phyloP scores from a whole-genome alignment of 2,113 vertebrate species.

The Probosciger aterrimus region DNA sequence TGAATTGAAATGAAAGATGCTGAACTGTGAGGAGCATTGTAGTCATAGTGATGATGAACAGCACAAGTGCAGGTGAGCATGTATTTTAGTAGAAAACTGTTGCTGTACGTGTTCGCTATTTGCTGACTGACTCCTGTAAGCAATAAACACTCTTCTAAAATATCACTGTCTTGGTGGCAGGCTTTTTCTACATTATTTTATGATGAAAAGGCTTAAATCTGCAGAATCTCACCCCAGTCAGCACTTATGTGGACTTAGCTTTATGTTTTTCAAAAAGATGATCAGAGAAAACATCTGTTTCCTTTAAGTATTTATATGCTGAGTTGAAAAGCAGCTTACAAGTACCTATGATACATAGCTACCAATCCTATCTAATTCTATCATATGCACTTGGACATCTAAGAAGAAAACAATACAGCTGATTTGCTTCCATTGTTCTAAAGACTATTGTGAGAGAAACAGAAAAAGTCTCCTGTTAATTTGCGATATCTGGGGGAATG shows the following conservation, averaged over 20 bases:
- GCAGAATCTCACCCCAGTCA: neutral
- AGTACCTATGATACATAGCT: neutral
- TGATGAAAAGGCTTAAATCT: neutral
- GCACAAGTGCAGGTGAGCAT: neutral
- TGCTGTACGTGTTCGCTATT: neutral
- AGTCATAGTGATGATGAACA: conserved; percentile 42
- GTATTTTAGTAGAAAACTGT: conserved; percentile 32
- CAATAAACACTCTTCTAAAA: neutral
- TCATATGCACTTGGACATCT: neutral
- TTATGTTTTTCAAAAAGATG: neutral
- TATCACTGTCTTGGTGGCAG: neutral
- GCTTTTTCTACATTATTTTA: neutral
- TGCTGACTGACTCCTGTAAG: neutral
- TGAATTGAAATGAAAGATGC: neutral
- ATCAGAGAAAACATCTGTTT: neutral
- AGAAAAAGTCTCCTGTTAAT: neutral
- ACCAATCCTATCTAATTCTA: neutral
- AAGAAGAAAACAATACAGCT: neutral
- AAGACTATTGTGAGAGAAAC: neutral
- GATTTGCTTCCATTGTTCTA: neutral
- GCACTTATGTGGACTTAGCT: neutral
- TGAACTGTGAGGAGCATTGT: conserved; percentile 15
- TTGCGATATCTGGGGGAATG: neutral
- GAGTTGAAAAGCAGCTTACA: neutral
- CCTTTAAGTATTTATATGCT: neutral